A percentile compares a stretch with the other conserved stretches of the same genome.
Conservation (phyloP, 2,888 invertebrate genomes). For the Clostera curtula region DNA sequence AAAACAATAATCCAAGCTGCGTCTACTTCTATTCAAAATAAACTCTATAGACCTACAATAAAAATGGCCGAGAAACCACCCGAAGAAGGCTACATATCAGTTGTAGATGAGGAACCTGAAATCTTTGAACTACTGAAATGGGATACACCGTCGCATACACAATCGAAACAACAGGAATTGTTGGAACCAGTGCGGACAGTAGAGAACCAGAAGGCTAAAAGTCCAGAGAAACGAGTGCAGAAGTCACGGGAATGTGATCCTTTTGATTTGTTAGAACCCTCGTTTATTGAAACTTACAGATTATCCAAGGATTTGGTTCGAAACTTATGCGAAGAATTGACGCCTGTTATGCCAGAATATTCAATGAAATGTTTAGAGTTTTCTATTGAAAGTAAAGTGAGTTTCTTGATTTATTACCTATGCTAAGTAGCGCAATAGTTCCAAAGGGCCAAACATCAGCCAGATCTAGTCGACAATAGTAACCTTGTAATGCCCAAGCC, state of each 20-base stretch:
- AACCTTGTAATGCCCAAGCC: too few relatives aligned
- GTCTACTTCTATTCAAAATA: slow-evolving; percentile 42
- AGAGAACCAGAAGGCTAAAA: slow-evolving; percentile 54
- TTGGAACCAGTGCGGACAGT: slow-evolving; percentile 33
- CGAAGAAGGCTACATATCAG: slow-evolving; percentile 64
- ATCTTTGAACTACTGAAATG: slow-evolving; percentile 64
- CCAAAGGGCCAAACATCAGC: too few relatives aligned
- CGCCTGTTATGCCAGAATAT: slow-evolving; percentile 61
- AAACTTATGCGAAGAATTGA: slow-evolving; percentile 50
- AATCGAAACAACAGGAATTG: slow-evolving; percentile 30
- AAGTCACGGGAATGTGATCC: slow-evolving; percentile 53
- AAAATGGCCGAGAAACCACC: slow-evolving; percentile 65
- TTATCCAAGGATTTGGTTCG: slow-evolving; percentile 56
- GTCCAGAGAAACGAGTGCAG: slow-evolving; percentile 49
- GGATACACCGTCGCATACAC: slow-evolving; percentile 59
- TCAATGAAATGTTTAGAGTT: slow-evolving; percentile 59
- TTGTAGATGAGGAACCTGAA: slow-evolving; percentile 64
- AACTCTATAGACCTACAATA: slow-evolving; percentile 24
- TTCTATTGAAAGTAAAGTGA: slow-evolving; percentile 61
- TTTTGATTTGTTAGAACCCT: slow-evolving; percentile 50
- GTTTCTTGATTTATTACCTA: slow-evolving; percentile 8
- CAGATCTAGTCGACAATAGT: too few relatives aligned
- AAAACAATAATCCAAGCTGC: slow-evolving; percentile 29
- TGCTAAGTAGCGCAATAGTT: too few relatives aligned
- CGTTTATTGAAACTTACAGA: slow-evolving; percentile 55